Percentiles rank a stretch among this genome's conserved stretches.
Conservation (phyloP, 1,140 invertebrate species). For the Cyclargus thomasi region DNA sequence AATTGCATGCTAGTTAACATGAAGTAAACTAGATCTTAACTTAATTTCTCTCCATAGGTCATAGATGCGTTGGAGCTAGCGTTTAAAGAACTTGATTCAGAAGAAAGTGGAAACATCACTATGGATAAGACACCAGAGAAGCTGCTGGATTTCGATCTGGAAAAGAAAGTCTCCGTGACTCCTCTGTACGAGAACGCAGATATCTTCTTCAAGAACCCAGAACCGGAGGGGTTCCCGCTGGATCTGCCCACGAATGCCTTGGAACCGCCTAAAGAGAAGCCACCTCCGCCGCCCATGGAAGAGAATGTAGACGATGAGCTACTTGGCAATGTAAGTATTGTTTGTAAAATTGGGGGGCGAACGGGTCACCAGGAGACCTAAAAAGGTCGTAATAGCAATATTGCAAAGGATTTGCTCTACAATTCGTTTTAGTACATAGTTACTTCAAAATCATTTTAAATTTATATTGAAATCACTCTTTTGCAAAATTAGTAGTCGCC, state of each 20-base stretch:
- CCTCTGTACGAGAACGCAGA: constrained; percentile 78
- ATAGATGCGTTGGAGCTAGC: constrained; percentile 78
- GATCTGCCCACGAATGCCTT: constrained; percentile 77
- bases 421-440: too few species aligned
- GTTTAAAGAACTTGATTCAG: constrained; percentile 77
- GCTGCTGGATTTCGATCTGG: constrained; percentile 42
- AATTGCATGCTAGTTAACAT: neutral
- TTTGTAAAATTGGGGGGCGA: too few species aligned
- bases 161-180: constrained; percentile 57
- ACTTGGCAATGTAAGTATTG: constrained; percentile 60
- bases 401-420: too few species aligned
- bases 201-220: constrained; percentile 65
- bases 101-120: constrained; percentile 53
- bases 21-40: neutral
- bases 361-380: too few species aligned
- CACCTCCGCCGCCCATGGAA: constrained; percentile 87
- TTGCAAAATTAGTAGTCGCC: too few species aligned
- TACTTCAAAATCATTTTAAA: too few species aligned
- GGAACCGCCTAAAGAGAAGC: constrained; percentile 90
- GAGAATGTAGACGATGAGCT: constrained; percentile 63
- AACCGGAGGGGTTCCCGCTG: constrained; percentile 52
- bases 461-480: too few species aligned
- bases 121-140: constrained; percentile 31
- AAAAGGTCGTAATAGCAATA: too few species aligned
- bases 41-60: constrained; percentile 56